Conservation (phyloP, 2,888 invertebrate genomes). For the Panopea generosa region DNA sequence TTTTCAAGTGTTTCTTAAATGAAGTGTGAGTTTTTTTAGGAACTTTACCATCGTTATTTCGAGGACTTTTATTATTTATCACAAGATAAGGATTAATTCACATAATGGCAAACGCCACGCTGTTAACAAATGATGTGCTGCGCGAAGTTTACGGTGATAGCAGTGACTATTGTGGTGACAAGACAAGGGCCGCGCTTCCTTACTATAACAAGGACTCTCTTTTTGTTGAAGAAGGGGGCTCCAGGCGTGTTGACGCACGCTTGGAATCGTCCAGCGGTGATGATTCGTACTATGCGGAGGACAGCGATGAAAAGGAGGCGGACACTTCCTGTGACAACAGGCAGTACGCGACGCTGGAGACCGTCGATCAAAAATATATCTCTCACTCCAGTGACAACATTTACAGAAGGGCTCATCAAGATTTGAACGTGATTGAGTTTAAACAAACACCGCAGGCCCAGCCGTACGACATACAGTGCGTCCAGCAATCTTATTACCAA, state of each 20-base stretch:
- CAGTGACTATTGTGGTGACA: background rate
- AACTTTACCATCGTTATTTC: too few species aligned
- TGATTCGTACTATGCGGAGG: constrained; percentile 46
- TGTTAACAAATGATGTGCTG: background rate
- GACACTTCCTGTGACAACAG: constrained; percentile 3
- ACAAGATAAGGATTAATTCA: too few species aligned
- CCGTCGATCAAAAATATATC: constrained; percentile 36
- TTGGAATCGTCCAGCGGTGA: constrained; percentile 52
- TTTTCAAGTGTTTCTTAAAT: too few species aligned
- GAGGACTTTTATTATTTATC: too few species aligned
- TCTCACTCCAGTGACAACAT: constrained; percentile 1
- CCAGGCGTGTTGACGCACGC: constrained; percentile 34
- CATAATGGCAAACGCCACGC: background rate
- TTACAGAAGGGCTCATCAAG: constrained; percentile 5
- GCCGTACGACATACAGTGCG: constrained; percentile 13
- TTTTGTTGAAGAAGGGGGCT: constrained; percentile 42
- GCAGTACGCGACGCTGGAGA: constrained; percentile 34
- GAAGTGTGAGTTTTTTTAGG: too few species aligned
- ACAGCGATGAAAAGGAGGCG: constrained; percentile 17
- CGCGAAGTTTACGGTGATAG: background rate
- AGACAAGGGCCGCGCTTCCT: constrained; percentile 13
- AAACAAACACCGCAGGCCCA: constrained; percentile 35
- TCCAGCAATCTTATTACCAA: constrained; percentile 2
- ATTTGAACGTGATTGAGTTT: constrained; percentile 40
- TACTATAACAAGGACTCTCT: constrained; percentile 34